Evolutionary conservation across 2,888 invertebrate species (phyloP).

Genomic region (Leistus spinibarbis): DNA sequence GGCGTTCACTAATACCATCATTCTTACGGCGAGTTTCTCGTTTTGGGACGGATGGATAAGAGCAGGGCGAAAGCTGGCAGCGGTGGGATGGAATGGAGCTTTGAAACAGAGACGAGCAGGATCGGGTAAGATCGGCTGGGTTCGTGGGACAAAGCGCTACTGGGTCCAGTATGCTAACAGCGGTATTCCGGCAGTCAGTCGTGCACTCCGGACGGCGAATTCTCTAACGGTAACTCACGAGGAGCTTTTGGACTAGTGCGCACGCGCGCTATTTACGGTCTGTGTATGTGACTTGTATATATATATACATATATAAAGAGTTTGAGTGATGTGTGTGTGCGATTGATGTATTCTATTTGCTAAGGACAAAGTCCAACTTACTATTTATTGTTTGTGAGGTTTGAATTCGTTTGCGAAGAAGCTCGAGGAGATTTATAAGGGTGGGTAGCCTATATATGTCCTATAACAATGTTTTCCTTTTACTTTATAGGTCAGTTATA

Average conservation of each 20-base stretch:
- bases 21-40: neutral
- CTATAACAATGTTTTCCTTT: neutral
- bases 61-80: neutral
- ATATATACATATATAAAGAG: neutral
- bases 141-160: neutral
- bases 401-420: neutral
- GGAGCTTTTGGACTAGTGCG: neutral
- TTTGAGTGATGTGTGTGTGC: neutral
- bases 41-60: neutral
- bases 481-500: neutral
- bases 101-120: neutral
- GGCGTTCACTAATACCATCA: neutral
- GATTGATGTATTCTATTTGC: neutral
- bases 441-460: neutral
- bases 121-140: neutral
- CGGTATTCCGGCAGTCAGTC: conserved; percentile 1
- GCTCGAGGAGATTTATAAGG: neutral
- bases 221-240: neutral
- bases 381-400: neutral
- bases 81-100: neutral
- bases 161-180: neutral
- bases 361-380: neutral
- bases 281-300: neutral
- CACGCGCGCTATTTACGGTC: conserved; percentile 8
- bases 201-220: neutral